Base-by-base conservation (phyloP, 2,113 vertebrate species). In the Myocastor coypus region DNA sequence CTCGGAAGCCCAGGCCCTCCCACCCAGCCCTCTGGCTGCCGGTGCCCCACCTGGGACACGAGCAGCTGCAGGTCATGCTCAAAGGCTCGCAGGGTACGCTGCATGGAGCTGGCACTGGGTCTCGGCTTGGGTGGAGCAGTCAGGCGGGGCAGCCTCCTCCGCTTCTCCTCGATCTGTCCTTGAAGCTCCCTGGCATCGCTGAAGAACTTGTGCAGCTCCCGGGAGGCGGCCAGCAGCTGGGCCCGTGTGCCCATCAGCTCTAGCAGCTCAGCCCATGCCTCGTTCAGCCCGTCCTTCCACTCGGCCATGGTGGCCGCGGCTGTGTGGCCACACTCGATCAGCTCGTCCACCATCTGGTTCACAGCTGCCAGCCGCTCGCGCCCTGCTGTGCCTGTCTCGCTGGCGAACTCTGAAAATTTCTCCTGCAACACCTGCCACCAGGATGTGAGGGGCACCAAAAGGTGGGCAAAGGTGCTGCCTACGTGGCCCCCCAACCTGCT, bases 341-440 rank as follows among this genome's bases (percentile, higher is more conserved):
- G 98, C 96, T 99, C 99, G 0, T 99, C 99, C 97, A 99, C 99
- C 99, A 99, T 99, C 97, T 99, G 99, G 98, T 99, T 99, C 93
- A 99, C 98, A 0, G 99, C 99, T 0, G 99, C 98, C 97, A 99
- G 99, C 16, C 99, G 98, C 94, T 99, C 99, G 92, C 99, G 99
- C 3, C 99, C 99, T 0, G 99, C 94, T 0, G 96, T 98, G 81
- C 99, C 99, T 0, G 99, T 99, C 98, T 99, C 99, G 0, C 97
- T 98, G 14, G 99, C 99, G 6, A 99, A 99, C 97, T 99, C 99
- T 0, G 99, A 99, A 96, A 99, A 99, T 83, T 99, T 99, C 97
- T 99, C 99, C 98, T 99, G 99, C 16, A 99, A 98, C 3, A 99
- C 94, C 99, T 99, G 97, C 0, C 59, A 20, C 28, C 0, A 1